These are phyloP conservation scores for Catotricha subobsoleta DNA, from an alignment of 2,888 invertebrate genomes.

Conservation along the genomic window DNA sequence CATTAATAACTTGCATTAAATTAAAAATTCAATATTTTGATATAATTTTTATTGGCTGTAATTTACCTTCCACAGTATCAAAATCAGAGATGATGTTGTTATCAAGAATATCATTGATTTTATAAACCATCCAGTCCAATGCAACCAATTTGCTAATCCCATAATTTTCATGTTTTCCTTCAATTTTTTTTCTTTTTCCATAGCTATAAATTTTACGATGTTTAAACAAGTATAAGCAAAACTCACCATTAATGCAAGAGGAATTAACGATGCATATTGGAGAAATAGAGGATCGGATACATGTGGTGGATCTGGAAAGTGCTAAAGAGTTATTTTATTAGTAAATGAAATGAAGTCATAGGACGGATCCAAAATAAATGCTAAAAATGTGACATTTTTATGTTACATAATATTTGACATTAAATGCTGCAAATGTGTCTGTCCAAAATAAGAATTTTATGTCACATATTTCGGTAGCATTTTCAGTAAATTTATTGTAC, in stretches of 20 bases:
- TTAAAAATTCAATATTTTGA: neutral
- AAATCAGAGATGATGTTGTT: slow-evolving; percentile 39
- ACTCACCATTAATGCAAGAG: slow-evolving; percentile 58
- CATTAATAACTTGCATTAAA: neutral
- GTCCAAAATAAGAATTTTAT: too few relatives aligned
- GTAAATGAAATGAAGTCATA: too few relatives aligned
- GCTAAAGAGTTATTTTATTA: too few relatives aligned
- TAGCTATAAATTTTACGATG: slow-evolving; percentile 16
- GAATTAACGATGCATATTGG: slow-evolving; percentile 44
- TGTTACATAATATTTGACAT: too few relatives aligned
- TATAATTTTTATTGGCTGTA: neutral
- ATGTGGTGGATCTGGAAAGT: slow-evolving; percentile 59
- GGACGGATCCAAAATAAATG: too few relatives aligned
- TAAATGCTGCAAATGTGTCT: too few relatives aligned
- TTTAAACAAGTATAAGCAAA: slow-evolving; percentile 33
- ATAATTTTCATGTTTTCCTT: slow-evolving; percentile 73
- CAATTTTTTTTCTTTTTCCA: slow-evolving; percentile 15
- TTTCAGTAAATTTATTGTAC: too few relatives aligned
- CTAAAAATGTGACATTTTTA: too few relatives aligned
- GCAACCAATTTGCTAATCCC: slow-evolving; percentile 60
- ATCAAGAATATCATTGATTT: slow-evolving; percentile 42
- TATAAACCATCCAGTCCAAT: slow-evolving; percentile 60
- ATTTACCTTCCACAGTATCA: slow-evolving; percentile 40
- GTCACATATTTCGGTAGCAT: too few relatives aligned
- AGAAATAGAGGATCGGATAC: slow-evolving; percentile 45